Evolutionary conservation across 1,140 invertebrate genomes (phyloP).

Genomic region (Aethina tumida): DNA sequence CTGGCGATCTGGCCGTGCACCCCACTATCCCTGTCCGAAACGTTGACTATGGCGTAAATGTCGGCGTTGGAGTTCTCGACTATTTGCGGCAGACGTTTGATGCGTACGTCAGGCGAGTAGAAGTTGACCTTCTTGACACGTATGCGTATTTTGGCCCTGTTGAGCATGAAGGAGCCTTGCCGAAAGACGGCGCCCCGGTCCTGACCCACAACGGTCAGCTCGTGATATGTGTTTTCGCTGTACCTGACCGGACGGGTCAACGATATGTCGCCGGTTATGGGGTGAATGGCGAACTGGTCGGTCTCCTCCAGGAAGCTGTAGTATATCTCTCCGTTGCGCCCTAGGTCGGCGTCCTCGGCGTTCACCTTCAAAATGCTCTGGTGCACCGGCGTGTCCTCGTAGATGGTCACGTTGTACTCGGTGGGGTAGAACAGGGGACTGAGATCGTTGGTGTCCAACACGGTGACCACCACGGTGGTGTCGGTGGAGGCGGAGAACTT

Average conservation of each 20-base stretch:
- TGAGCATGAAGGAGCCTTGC: constrained; percentile 47
- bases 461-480: constrained; percentile 64
- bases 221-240: constrained; percentile 56
- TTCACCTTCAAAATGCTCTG: constrained; percentile 62
- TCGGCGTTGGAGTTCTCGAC: constrained; percentile 75
- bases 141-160: constrained; percentile 64
- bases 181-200: constrained; percentile 66
- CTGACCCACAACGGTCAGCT: constrained; percentile 69
- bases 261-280: constrained; percentile 79
- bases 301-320: constrained; percentile 82
- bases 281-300: constrained; percentile 83
- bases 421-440: constrained; percentile 84
- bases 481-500: constrained; percentile 53
- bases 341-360: constrained; percentile 90
- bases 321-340: constrained; percentile 91
- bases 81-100: constrained; percentile 68
- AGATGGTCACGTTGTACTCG: constrained; percentile 77
- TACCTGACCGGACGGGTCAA: constrained; percentile 69
- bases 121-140: constrained; percentile 78
- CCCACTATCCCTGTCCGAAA: constrained; percentile 73
- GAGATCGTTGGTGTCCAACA: constrained; percentile 85
- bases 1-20: constrained; percentile 71
- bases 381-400: constrained; percentile 81
- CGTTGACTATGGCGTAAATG: constrained; percentile 82
- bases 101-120: constrained; percentile 71